These are phyloP conservation scores for Noturus placidus DNA, from an alignment of 2,113 vertebrate species.

Conservation along the genomic window DNA sequence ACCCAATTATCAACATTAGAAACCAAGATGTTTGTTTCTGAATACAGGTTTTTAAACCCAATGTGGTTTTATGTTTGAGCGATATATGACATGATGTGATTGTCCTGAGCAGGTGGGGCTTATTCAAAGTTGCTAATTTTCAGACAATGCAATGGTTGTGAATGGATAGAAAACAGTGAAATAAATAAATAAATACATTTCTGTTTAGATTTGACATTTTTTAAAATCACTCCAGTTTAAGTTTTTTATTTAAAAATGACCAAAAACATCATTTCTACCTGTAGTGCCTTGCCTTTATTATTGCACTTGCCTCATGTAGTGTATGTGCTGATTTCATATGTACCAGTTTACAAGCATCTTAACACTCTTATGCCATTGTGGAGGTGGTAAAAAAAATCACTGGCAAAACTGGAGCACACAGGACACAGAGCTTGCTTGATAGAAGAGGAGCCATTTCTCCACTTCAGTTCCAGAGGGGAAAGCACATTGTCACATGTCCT, in stretches of 20 bases:
- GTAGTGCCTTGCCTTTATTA: background rate
- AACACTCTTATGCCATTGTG: background rate
- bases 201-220: background rate
- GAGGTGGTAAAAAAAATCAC: background rate
- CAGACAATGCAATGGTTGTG: background rate
- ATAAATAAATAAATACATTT: background rate
- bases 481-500: slow-evolving; percentile 51
- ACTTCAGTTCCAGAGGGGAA: slow-evolving; percentile 50
- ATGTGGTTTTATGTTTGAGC: background rate
- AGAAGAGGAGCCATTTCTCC: slow-evolving; percentile 54
- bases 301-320: background rate
- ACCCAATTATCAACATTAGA: background rate
- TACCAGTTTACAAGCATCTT: background rate
- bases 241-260: background rate
- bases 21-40: background rate
- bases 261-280: background rate
- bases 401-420: slow-evolving; percentile 43
- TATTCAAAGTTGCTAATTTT: background rate
- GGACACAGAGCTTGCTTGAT: slow-evolving; percentile 41
- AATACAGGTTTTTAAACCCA: background rate
- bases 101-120: background rate
- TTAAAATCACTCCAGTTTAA: background rate
- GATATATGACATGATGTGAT: background rate
- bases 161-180: background rate
- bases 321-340: background rate